Evolutionary conservation across 2,113 vertebrate species (phyloP).

Genomic region (Psammodynastes pulverulentus): DNA sequence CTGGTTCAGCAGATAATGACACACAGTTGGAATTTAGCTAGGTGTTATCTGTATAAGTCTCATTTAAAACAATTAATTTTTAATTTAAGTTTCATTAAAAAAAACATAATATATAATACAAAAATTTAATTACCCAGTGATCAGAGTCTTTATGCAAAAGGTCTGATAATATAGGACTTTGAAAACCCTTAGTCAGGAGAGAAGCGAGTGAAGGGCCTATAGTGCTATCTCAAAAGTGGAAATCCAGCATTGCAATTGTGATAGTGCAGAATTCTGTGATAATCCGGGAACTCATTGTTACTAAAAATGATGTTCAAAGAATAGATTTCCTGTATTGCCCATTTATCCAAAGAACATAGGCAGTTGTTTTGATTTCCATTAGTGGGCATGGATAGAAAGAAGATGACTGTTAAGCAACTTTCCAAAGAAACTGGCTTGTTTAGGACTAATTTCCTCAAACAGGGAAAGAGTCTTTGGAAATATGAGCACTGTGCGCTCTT

Average conservation of each 20-base stretch:
- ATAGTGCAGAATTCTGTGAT: neutral
- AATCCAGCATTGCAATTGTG: neutral
- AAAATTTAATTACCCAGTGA: neutral
- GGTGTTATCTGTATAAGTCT: neutral
- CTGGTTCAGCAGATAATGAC: neutral
- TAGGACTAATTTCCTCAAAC: neutral
- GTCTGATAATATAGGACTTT: neutral
- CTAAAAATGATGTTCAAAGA: neutral
- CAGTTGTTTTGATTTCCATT: neutral
- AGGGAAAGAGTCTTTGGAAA: neutral
- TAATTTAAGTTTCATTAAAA: neutral
- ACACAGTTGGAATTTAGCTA: neutral
- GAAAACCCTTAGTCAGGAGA: neutral
- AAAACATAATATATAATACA: neutral
- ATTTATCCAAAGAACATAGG: neutral
- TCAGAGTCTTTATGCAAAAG: neutral
- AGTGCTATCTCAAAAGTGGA: neutral
- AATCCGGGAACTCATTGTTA: neutral
- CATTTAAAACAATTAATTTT: neutral
- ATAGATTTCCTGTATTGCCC: neutral
- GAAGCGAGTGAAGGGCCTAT: neutral
- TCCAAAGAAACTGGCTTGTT: neutral
- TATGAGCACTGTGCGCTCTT: neutral
- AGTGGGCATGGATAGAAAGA: neutral
- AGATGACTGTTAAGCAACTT: neutral